These are phyloP conservation scores for Onychomys leucogaster DNA, from an alignment of 2,797 vertebrate genomes.

Conservation along the genomic window DNA sequence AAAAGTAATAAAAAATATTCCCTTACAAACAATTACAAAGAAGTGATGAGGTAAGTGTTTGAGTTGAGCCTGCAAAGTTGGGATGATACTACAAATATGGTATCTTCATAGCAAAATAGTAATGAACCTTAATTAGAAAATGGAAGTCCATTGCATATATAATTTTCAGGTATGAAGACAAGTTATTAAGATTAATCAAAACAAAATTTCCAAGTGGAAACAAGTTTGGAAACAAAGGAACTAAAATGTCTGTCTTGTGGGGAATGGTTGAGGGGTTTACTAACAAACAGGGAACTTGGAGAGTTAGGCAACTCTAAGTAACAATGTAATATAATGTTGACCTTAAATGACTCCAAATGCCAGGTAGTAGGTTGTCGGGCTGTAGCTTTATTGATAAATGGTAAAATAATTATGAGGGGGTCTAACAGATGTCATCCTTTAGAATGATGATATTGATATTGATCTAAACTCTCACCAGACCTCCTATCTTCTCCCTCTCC, in stretches of 20 bases:
- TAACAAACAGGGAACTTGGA: neutral
- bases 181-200: neutral
- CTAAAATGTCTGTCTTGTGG: neutral
- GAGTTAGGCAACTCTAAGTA: neutral
- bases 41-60: neutral
- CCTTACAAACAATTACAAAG: neutral
- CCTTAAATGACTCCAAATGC: neutral
- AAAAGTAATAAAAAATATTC: slow-evolving; percentile 46
- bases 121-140: neutral
- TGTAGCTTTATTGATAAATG: neutral
- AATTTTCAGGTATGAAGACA: neutral
- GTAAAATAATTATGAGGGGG: neutral
- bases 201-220: neutral
- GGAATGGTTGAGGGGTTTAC: neutral
- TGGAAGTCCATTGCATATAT: neutral
- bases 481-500: neutral
- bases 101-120: neutral
- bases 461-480: too few species aligned
- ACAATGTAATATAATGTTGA: neutral
- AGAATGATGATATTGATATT: neutral
- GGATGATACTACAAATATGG: neutral
- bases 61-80: neutral
- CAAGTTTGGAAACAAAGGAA: slow-evolving; percentile 8
- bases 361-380: neutral
- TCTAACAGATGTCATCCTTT: too few species aligned